Conservation (phyloP, 2,113 vertebrate species). For the Steatornis caripensis region DNA sequence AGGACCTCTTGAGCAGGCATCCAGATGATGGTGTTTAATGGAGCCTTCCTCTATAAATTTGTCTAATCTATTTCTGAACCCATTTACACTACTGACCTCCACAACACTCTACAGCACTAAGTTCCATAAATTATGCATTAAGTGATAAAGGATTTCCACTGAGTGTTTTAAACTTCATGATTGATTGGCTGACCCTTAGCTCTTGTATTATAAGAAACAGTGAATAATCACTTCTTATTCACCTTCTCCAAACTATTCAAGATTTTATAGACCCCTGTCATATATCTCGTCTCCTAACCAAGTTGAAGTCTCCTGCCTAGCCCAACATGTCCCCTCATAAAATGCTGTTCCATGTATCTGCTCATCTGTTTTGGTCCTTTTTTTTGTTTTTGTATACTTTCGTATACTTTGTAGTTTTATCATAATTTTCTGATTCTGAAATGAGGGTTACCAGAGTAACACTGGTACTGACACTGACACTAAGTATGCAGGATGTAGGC, state of each 20-base stretch:
- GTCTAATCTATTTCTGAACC: neutral
- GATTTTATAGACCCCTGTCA: neutral
- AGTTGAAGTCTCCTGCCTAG: neutral
- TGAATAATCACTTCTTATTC: neutral
- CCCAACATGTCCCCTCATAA: rapidly evolving
- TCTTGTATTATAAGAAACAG: neutral
- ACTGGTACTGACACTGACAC: too few species aligned
- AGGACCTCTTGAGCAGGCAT: neutral
- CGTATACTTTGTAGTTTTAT: neutral
- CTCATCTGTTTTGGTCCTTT: neutral
- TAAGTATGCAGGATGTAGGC: neutral
- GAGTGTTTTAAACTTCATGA: neutral
- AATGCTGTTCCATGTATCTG: neutral
- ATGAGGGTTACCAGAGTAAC: neutral
- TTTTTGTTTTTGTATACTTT: neutral
- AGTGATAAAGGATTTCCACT: neutral
- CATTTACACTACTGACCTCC: neutral
- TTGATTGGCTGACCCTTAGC: neutral
- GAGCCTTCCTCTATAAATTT: neutral
- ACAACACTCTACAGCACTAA: neutral
- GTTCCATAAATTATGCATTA: neutral
- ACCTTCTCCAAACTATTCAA: neutral
- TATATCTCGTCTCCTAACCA: neutral
- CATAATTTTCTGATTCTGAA: neutral
- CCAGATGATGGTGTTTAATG: neutral